Percentiles rank a stretch among this genome's conserved stretches.
Conservation (phyloP, 2,113 vertebrate genomes). For the Ifrita kowaldi region DNA sequence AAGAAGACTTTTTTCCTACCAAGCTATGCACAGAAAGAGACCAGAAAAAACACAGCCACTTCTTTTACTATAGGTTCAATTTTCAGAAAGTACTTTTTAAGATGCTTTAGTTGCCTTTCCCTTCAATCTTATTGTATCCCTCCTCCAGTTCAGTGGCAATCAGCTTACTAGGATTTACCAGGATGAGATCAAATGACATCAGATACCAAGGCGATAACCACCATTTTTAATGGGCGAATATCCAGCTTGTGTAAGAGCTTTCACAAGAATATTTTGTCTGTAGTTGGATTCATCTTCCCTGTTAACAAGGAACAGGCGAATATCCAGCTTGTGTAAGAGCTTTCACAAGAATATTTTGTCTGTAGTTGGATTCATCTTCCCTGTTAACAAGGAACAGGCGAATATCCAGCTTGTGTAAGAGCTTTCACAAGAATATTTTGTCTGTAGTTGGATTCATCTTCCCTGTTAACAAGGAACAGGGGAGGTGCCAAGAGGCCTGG, state of each 20-base stretch:
- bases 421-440: background rate
- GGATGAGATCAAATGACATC: background rate
- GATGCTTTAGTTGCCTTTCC: background rate
- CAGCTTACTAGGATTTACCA: background rate
- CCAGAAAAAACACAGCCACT: background rate
- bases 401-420: background rate
- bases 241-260: background rate
- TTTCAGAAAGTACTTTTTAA: background rate
- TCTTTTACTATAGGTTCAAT: background rate
- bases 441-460: background rate
- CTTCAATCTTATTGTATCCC: background rate
- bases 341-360: background rate
- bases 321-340: background rate
- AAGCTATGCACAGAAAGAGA: background rate
- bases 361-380: background rate
- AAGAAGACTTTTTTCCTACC: background rate
- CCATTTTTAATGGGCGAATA: background rate
- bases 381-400: background rate
- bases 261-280: background rate
- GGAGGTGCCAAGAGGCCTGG: background rate
- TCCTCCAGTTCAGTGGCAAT: background rate
- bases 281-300: background rate
- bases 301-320: background rate
- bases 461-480: background rate
- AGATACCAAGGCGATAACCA: background rate